A percentile compares a stretch with the other conserved stretches of the same genome.
Evolutionary conservation across 2,888 invertebrate genomes (phyloP).

Genomic region (Latrodectus hesperus): DNA sequence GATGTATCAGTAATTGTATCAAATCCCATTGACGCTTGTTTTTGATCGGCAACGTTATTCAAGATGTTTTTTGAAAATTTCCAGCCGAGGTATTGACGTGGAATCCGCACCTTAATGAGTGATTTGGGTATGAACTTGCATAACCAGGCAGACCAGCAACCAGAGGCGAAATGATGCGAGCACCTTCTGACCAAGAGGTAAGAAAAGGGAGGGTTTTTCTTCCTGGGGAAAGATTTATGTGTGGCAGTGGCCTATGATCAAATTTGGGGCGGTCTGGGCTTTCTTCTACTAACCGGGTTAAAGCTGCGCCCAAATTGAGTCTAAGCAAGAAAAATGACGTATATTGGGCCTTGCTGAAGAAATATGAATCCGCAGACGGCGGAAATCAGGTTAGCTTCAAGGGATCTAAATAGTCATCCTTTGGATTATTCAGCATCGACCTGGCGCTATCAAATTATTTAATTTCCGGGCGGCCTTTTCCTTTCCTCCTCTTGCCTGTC

Average conservation of each 20-base stretch:
- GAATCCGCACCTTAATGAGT: too few relatives aligned
- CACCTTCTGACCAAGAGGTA: constrained; percentile 58
- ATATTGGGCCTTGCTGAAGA: constrained; percentile 69
- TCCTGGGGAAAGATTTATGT: constrained; percentile 65
- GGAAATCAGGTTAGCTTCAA: constrained; percentile 68
- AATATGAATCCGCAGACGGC: constrained; percentile 63
- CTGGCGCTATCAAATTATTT: constrained; percentile 71
- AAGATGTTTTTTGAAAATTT: too few relatives aligned
- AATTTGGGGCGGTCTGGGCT: constrained; percentile 67
- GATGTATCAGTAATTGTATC: too few relatives aligned
- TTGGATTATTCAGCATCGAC: constrained; percentile 70
- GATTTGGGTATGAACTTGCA: too few relatives aligned
- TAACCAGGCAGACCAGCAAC: neutral
- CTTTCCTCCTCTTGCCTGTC: constrained; percentile 45
- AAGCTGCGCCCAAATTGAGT: constrained; percentile 63
- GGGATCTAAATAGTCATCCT: constrained; percentile 68
- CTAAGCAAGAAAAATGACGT: constrained; percentile 70
- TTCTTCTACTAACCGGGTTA: constrained; percentile 69
- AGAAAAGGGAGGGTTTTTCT: constrained; percentile 60
- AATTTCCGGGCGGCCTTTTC: constrained; percentile 70
- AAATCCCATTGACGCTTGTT: too few relatives aligned
- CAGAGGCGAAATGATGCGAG: constrained; percentile 24
- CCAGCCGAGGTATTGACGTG: too few relatives aligned
- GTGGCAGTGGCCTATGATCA: constrained; percentile 67
- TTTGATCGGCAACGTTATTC: too few relatives aligned